phyloP scores from a whole-genome alignment of 2,113 vertebrate genomes.

The Dipodomys merriami region DNA sequence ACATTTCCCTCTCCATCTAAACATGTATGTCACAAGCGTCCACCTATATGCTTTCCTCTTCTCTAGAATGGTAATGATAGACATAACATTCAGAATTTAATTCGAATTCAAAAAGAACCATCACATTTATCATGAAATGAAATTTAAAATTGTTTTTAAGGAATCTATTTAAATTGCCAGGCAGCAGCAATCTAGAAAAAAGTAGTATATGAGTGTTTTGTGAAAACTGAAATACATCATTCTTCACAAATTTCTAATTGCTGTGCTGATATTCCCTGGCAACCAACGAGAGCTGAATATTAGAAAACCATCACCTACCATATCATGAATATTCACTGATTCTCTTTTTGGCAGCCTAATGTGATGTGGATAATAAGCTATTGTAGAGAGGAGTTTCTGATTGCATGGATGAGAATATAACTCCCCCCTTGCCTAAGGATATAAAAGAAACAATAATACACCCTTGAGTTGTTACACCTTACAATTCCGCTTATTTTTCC shows the following conservation, averaged over 20 bases:
- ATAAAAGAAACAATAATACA: conserved; percentile 8
- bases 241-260: conserved; percentile 17
- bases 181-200: not conserved
- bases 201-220: not conserved
- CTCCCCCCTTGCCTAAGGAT: not conserved
- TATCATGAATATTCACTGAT: not conserved
- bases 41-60: not conserved
- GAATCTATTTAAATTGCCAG: conserved; percentile 22
- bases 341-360: conserved; percentile 43
- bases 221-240: conserved; percentile 35
- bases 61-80: not conserved
- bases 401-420: conserved; percentile 31
- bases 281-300: conserved; percentile 8
- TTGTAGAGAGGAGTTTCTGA: not conserved
- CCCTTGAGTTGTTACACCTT: not conserved
- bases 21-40: not conserved
- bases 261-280: conserved; percentile 20
- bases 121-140: conserved; percentile 14
- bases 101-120: conserved; percentile 30
- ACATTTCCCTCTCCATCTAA: not conserved
- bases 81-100: conserved; percentile 20
- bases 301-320: conserved; percentile 23
- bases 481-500: conserved; percentile 4
- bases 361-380: conserved; percentile 32
- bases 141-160: conserved; percentile 27